These are phyloP conservation scores for Rotaria sp. DNA, from an alignment of 2,888 invertebrate species.

Conservation along the genomic window DNA sequence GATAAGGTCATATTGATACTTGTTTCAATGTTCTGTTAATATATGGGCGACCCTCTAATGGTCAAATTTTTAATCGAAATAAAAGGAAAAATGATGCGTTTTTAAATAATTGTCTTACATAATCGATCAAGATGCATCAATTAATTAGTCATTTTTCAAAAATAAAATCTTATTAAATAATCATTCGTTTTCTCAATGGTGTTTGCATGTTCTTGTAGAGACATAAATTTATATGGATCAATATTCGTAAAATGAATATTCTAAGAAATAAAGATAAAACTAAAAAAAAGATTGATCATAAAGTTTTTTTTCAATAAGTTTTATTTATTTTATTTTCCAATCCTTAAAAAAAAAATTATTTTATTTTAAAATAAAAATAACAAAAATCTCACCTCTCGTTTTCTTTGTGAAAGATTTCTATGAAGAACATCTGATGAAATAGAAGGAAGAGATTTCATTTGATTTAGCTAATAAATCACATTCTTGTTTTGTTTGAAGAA, in stretches of 20 bases:
- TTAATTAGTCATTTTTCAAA: too few relatives aligned
- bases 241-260: neutral
- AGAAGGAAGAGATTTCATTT: conserved; percentile 44
- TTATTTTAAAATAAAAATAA: neutral
- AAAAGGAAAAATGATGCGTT: too few relatives aligned
- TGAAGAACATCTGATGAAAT: conserved; percentile 48
- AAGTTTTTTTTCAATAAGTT: neutral
- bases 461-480: conserved; percentile 47
- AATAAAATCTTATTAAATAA: too few relatives aligned
- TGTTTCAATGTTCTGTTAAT: too few relatives aligned
- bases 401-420: conserved; percentile 50
- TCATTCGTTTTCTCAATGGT: too few relatives aligned
- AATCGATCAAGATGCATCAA: too few relatives aligned
- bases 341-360: conserved; percentile 43
- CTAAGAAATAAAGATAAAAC: neutral
- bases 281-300: neutral
- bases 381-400: conserved; percentile 46
- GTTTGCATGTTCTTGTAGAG: too few relatives aligned
- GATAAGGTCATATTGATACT: too few relatives aligned
- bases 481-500: conserved; percentile 51
- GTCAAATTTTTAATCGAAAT: too few relatives aligned
- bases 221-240: too few relatives aligned
- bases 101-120: too few relatives aligned
- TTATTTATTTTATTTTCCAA: conserved; percentile 40
- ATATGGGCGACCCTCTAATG: too few relatives aligned